These are phyloP conservation scores for Amphipoea lucens DNA, from an alignment of 2,888 invertebrate genomes.

Conservation along the genomic window DNA sequence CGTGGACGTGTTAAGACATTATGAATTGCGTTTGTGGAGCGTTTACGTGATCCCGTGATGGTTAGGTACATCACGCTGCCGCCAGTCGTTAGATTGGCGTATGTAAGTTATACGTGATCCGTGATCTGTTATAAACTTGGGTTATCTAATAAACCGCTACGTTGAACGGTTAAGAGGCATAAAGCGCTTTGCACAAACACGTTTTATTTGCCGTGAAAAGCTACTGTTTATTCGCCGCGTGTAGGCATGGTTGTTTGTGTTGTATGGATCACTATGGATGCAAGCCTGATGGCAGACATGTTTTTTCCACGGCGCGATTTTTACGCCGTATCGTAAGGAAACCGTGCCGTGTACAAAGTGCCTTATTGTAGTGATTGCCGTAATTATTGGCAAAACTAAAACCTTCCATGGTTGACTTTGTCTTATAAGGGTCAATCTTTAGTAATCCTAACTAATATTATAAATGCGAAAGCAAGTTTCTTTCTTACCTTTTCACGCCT, in stretches of 20 bases:
- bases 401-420: not conserved
- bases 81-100: not conserved
- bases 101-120: not conserved
- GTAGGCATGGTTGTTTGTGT: too few relatives aligned
- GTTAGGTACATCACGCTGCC: too few relatives aligned
- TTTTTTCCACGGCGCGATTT: not conserved
- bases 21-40: conserved; percentile 6
- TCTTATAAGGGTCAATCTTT: not conserved
- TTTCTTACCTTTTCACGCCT: too few relatives aligned
- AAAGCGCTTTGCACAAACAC: not conserved
- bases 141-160: not conserved
- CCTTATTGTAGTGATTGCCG: not conserved
- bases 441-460: not conserved
- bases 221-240: not conserved
- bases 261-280: too few relatives aligned
- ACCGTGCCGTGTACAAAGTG: not conserved
- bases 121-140: not conserved
- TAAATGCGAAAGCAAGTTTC: too few relatives aligned
- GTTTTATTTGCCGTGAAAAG: not conserved
- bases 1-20: conserved; percentile 39
- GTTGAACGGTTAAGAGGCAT: not conserved
- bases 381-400: not conserved
- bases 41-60: conserved; percentile 3
- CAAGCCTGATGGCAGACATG: not conserved
- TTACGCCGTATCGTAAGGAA: not conserved